Evolutionary conservation across 2,797 vertebrate species (phyloP), one percentile per base, ranked within the genome.

Genomic region (Cottoperca gobio): DNA sequence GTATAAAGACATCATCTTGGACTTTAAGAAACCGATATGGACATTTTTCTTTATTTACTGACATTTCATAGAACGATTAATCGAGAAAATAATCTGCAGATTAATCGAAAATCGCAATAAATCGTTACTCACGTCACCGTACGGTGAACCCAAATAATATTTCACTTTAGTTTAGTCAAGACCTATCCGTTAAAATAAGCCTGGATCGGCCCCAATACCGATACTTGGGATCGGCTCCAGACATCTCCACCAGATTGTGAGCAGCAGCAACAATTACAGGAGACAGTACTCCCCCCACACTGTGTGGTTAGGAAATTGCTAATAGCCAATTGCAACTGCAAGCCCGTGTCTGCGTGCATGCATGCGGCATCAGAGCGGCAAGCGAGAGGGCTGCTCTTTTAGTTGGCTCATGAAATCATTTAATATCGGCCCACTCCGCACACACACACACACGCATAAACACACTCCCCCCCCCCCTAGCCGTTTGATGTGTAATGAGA

Each of bases 401-500:
- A 83, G 83, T 86, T 86, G 86, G 89, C 88, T 93, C 78, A 79
- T 88, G 86, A 89, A 91, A 92, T 91, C 84, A 89, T 86, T 88
- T 90, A 86, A 86, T 90, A 91, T 86, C 67, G 52, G 48, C 80
- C 82, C 45, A 83, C 75, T 73, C 63, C 50, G 39, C 61, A 52
- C 60, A 60, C 68, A 33, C 33, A 33, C 33, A n/a, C 35, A 33
- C 17, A 80, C 73, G 74, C 58, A 66, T 68, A 59, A 59, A 57
- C 58, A 58, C 65, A 37, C 31, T 21, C 14, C 21, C 7, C 35
- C 39, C 43, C 70, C 64, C 69, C 69, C 62, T 42, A 88, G 83
- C 74, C 73, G 88, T 94, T 93, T 94, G 92, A 94, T 94, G 89
- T 91, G 92, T 92, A 93, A 94, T 92, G 92, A 95, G 91, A 92